phyloP scores from a whole-genome alignment of 2,113 vertebrate species.

The Plestiodon gilberti region DNA sequence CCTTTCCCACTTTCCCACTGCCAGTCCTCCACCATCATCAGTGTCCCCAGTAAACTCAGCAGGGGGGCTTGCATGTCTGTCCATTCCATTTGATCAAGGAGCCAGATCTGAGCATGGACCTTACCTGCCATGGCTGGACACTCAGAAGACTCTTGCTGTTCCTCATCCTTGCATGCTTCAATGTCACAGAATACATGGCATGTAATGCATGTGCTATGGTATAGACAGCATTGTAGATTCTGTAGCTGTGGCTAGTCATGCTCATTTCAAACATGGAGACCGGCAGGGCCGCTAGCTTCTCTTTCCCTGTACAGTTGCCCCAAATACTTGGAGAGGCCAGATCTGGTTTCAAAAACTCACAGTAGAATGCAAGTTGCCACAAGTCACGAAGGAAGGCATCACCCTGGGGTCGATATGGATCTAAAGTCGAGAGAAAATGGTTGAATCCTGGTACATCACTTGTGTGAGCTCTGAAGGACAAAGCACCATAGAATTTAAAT shows the following conservation, averaged over 20 bases:
- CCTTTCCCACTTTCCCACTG: too few relatives aligned
- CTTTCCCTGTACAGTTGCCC: not conserved
- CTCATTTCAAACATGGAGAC: not conserved
- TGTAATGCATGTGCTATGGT: not conserved
- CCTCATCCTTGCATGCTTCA: not conserved
- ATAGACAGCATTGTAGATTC: not conserved
- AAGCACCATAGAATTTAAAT: not conserved
- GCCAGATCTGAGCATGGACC: too few relatives aligned
- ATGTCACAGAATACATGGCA: not conserved
- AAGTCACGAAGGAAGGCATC: not conserved
- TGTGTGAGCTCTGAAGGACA: not conserved
- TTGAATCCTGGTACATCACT: not conserved
- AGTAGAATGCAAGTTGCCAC: not conserved
- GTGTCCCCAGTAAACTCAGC: too few relatives aligned
- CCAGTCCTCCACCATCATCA: too few relatives aligned
- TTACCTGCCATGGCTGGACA: not conserved
- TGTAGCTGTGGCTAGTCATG: not conserved
- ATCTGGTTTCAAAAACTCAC: not conserved
- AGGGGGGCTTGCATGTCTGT: too few relatives aligned
- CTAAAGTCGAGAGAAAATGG: not conserved
- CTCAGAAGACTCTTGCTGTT: not conserved
- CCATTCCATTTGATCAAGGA: too few relatives aligned
- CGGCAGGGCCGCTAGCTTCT: not conserved
- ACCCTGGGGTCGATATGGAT: not conserved
- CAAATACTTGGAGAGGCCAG: fast-evolving